These are phyloP conservation scores for Ceratina japonica DNA, from an alignment of 1,140 invertebrate genomes.

Conservation along the genomic window DNA sequence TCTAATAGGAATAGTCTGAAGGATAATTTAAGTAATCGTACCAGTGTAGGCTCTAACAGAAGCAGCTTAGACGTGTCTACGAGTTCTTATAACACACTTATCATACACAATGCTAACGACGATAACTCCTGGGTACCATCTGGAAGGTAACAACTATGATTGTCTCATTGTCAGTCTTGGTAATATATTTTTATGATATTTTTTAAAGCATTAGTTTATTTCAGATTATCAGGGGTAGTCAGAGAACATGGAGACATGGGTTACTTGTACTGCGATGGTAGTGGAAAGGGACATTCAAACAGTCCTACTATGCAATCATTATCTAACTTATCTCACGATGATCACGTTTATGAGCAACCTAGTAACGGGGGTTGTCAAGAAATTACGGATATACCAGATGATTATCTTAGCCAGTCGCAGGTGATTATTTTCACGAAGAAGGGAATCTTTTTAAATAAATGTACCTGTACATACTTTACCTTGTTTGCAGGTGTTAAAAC, in stretches of 20 bases:
- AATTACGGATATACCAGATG: constrained; percentile 91
- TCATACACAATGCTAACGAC: constrained; percentile 86
- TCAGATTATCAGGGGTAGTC: constrained; percentile 74
- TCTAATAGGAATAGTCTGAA: constrained; percentile 81
- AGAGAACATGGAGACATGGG: constrained; percentile 75
- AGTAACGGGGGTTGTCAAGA: constrained; percentile 82
- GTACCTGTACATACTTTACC: background rate
- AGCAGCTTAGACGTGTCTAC: constrained; percentile 87
- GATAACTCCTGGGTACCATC: constrained; percentile 84
- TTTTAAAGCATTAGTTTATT: background rate
- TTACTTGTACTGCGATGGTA: constrained; percentile 76
- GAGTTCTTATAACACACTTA: constrained; percentile 89
- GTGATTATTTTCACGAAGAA: constrained; percentile 59
- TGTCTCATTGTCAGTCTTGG: background rate
- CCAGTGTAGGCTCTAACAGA: constrained; percentile 82
- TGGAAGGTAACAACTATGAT: constrained; percentile 74
- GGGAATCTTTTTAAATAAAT: background rate
- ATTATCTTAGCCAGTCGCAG: constrained; percentile 90
- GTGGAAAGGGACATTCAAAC: constrained; percentile 78
- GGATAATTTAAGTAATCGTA: constrained; percentile 77
- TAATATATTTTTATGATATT: constrained; percentile 7
- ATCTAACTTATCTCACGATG: constrained; percentile 75
- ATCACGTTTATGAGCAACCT: constrained; percentile 75
- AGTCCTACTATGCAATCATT: constrained; percentile 77
- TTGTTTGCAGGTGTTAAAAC: constrained; percentile 87